Percentiles rank a stretch among this genome's conserved stretches.
Evolutionary conservation across 2,113 vertebrate genomes (phyloP).

Genomic region (Aptenodytes forsteri): DNA sequence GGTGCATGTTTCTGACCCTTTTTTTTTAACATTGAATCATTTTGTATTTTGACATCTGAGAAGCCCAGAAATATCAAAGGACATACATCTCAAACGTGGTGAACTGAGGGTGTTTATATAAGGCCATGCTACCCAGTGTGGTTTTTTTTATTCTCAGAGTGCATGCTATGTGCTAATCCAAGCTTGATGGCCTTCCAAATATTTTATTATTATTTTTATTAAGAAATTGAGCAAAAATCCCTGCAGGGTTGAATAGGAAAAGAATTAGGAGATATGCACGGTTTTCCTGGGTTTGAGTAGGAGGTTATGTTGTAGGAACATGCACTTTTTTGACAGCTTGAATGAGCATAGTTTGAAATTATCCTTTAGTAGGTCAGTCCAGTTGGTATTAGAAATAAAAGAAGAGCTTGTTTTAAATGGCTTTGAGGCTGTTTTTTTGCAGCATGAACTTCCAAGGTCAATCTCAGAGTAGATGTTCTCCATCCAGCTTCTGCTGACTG

Average conservation of each 20-base stretch:
- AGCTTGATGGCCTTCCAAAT: slow-evolving; percentile 12
- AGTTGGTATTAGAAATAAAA: background rate
- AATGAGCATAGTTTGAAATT: background rate
- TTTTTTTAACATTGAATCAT: background rate
- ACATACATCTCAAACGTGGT: background rate
- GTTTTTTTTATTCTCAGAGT: background rate
- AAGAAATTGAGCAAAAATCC: background rate
- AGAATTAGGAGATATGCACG: background rate
- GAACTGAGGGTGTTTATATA: background rate
- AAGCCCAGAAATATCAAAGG: background rate
- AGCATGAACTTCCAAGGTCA: background rate
- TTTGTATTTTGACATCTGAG: slow-evolving; percentile 18
- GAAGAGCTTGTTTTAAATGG: background rate
- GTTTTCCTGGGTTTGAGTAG: background rate
- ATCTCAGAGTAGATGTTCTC: background rate
- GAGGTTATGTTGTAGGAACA: background rate
- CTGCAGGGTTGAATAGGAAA: background rate
- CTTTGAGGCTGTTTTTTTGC: background rate
- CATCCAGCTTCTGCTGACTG: background rate
- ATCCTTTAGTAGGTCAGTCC: background rate
- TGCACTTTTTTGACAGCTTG: background rate
- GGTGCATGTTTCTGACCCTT: background rate
- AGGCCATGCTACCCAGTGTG: background rate
- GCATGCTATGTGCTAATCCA: slow-evolving; percentile 1
- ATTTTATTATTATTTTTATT: slow-evolving; percentile 13